Conservation (phyloP, 2,797 vertebrate species). For the Carcharodon carcharias region DNA sequence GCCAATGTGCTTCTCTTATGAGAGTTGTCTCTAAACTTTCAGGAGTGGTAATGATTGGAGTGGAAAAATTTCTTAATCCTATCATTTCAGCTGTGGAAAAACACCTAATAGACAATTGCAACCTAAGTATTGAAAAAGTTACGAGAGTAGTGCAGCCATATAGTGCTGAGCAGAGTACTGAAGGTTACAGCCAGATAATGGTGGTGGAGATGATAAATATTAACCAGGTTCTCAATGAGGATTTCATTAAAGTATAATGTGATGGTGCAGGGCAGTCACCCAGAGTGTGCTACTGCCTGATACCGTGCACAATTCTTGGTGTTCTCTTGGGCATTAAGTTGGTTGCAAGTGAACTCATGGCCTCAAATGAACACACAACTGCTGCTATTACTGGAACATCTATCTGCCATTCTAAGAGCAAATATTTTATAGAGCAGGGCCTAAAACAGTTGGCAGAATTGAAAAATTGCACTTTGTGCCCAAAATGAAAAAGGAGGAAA, state of each 20-base stretch:
- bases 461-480: not conserved
- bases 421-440: not conserved
- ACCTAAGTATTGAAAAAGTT: not conserved
- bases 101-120: not conserved
- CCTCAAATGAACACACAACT: not conserved
- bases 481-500: not conserved
- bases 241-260: not conserved
- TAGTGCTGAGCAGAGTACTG: not conserved
- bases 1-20: not conserved
- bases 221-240: not conserved
- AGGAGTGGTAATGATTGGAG: not conserved
- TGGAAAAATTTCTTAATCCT: not conserved
- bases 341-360: not conserved
- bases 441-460: not conserved
- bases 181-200: not conserved
- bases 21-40: not conserved
- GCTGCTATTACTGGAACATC: not conserved
- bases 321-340: not conserved
- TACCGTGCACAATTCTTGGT: not conserved
- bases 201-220: not conserved
- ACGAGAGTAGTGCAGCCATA: not conserved
- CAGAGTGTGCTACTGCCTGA: not conserved
- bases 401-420: not conserved
- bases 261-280: not conserved
- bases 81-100: not conserved